Base-by-base conservation (phyloP, 2,113 vertebrate genomes). In the Brachypteracias leptosomus region DNA sequence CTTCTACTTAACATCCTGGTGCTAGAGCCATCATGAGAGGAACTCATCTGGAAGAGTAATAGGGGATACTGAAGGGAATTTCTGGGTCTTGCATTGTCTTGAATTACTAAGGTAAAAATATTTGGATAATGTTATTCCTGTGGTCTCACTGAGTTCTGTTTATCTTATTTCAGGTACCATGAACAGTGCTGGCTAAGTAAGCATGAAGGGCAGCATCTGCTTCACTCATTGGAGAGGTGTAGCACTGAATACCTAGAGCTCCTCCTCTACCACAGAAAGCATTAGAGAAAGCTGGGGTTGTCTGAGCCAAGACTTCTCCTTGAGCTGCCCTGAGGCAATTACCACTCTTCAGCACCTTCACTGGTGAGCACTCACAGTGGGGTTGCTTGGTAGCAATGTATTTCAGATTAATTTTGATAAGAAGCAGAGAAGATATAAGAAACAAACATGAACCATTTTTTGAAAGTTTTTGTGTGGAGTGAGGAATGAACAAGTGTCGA, bases 81-180 rank as follows among this genome's bases (percentile, higher is more conserved):
- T 70, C 44, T 61, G 62, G 35, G 44, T 62, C 80, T 52, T 47
- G 55, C 33, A 31, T 72, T 80, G 29, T 42, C 66, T 85, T 78
- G 44, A 81, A 84, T 78, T 87, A 25, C 46, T 58, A 47, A 89
- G n/a, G 57, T 71, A 89, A 75, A 92, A 90, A 52, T 33, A 9
- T 44, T 38, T 29, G 49, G 17, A 31, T 47, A 59, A 51, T 0
- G 0, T 18, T 21, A 7, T 66, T 86, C 19, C 40, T 61, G 47
- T 0, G 0, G 18, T 62, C 8, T 62, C 38, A 74, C 76, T 58
- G 22, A 81, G 57, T 16, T 86, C 35, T 0, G 0, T 47, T 74
- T 59, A 7, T 73, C 20, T 77, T 40, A 44, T 71, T 55, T 84
- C 33, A 38, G 61, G 76, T 82, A 68, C 22, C 36, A 21, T 14